Base-by-base conservation (phyloP, 1,140 invertebrate species). In the Aricia agestis region DNA sequence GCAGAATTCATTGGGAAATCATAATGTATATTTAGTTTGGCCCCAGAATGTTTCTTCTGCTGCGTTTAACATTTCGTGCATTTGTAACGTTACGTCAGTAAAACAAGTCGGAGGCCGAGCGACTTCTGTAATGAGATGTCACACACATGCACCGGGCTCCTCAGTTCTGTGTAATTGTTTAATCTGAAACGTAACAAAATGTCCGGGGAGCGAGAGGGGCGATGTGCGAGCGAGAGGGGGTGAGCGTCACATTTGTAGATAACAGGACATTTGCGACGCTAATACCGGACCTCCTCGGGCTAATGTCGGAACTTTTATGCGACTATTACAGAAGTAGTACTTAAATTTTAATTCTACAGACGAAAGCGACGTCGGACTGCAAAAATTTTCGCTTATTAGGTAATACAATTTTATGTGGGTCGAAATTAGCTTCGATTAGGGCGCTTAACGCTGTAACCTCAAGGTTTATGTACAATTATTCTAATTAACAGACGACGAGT, bases 301-400 rank as follows among this genome's bases (percentile, higher is more conserved):
- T 52, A 52, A 52, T 52, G 45, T 52, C 45, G 45, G 45, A 52
- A 52, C 45, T 52, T 52, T 52, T 52, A 52, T 52, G 45, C 13
- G 11, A 52, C 45, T 52, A 52, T 52, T 52, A 52, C 45, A 15
- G 45, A 15, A 42, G 13, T 52, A 52, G 45, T 15, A 13, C 45
- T 36, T 36, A 36, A 52, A 52, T 13, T 52, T 15, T 52, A 52
- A 52, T 52, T 52, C 45, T 15, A 52, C 5, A 52, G 10, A 0
- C 13, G 13, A 52, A 52, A 9, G 36, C 36, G 36, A 36, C 6
- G 36, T 36, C 45, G 10, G 45, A 52, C 3, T 52, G 13, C 11
- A 52, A 52, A 15, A 52, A 13, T 52, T 52, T 1, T 52, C 45
- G 45, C 13, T 52, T 52, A 52, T 7, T 11, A 42, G 6, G 11